A percentile compares a stretch with the other conserved stretches of the same genome.
Conservation (phyloP, 2,888 invertebrate species). For the Nowickia ferox region DNA sequence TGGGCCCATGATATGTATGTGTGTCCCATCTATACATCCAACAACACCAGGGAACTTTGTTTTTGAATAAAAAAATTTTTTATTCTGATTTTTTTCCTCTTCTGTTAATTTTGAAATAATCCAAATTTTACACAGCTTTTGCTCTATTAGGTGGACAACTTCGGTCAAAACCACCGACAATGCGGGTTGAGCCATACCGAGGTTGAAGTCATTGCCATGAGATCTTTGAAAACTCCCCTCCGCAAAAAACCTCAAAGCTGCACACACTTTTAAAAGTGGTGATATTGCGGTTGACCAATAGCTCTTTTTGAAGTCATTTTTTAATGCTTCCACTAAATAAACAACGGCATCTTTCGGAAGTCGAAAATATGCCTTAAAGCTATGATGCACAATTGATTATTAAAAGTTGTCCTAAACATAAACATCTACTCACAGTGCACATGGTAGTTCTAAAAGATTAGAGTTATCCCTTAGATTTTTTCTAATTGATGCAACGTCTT, state of each 20-base stretch:
- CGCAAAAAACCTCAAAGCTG: slow-evolving; percentile 12
- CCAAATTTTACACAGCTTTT: slow-evolving; percentile 1
- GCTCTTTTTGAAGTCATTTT: not conserved
- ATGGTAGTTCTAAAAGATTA: too few species aligned
- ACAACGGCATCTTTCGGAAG: too few species aligned
- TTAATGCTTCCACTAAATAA: too few species aligned
- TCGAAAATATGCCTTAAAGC: too few species aligned
- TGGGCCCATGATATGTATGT: not conserved
- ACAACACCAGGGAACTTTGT: slow-evolving; percentile 21
- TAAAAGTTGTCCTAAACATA: too few species aligned
- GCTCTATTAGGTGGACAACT: not conserved
- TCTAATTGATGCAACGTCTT: too few species aligned
- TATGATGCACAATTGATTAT: too few species aligned
- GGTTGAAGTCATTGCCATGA: slow-evolving; percentile 11
- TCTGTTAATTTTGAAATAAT: slow-evolving; percentile 4
- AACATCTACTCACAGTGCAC: too few species aligned
- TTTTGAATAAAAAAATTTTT: not conserved
- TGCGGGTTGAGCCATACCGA: slow-evolving; percentile 10
- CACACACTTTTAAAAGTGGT: slow-evolving; percentile 9
- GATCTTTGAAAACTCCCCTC: slow-evolving; percentile 25
- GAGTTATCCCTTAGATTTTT: too few species aligned
- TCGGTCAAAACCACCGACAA: not conserved
- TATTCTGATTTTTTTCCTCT: not conserved
- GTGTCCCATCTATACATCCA: slow-evolving; percentile 21
- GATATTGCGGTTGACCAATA: slow-evolving; percentile 7